Evolutionary conservation across 1,140 invertebrate genomes (phyloP), one percentile per base, ranked within the genome.

Genomic region (Bombus confusus): DNA sequence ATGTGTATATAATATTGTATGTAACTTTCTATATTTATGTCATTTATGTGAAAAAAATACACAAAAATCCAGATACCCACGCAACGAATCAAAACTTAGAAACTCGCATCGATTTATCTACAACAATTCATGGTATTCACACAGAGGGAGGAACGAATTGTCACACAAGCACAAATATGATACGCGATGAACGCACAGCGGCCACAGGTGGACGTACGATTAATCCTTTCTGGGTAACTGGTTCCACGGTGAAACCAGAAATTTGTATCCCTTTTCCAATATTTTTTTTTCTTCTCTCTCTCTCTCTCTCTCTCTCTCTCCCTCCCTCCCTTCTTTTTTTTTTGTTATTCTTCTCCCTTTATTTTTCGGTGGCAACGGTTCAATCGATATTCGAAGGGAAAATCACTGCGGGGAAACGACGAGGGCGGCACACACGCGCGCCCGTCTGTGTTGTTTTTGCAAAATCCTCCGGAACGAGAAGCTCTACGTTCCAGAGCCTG

Each of bases 161-260:
- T 79, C 31, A 37, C 52, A 37, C 22, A 28, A 22, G 13, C 25
- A 22, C 43, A 79, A 52, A 83, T 47, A 59, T 41, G 68, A 59
- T 59, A 43, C 34, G 28, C 41, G 41, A 57, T 37, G 47, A 57
- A 43, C 39, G 37, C 28, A 69, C 47, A 41, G 28, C 25, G 59
- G 39, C 37, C 66, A 78, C 64, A 78, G 64, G 47, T 68, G 75
- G 75, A 83, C 62, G 75, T 59, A 69, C 64, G 75, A 84, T 78
- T 79, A 79, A 79, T 84, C 75, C 75, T 57, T 78, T 78, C 74
- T 69, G 74, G 81, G 43, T 69, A 83, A 83, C 62, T 31, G 82
- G n/a, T 76, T 83, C 64, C 59, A n/a, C 41, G 59, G 25, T 59
- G 75, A 37, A 83, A 78, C 75, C 75, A 84, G 37, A 69, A 75